Base-by-base conservation (phyloP, 2,797 vertebrate species). In the Orientallactaga sibirica region DNA sequence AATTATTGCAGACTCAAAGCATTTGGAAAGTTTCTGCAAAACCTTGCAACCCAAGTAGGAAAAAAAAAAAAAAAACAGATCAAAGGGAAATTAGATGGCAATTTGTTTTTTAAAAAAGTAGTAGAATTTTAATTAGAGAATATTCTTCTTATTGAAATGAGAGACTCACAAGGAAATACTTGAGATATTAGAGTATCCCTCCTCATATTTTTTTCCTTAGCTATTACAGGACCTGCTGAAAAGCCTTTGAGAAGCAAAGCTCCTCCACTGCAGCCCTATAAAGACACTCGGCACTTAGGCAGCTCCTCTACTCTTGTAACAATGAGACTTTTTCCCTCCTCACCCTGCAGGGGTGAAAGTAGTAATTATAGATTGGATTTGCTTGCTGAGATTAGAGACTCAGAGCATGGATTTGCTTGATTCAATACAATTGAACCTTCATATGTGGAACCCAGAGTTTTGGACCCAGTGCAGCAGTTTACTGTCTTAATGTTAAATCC, bases 81-180 rank as follows among this genome's bases (percentile, higher is more conserved):
- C 82, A 91, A 96, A 95, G 80, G 61, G 81, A 95, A 94, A 96
- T 92, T 93, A 96, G 93, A 96, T 48, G 48, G 94, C 86, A 94
- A 77, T 94, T 96, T 94, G 90, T 94, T 96, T 27, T 25, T 55
- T 93, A 92, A 89, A 92, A 80, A 79, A 75, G 41, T 70, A 83
- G 92, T 15, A 1, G 79, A 70, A 81, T 95, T 95, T 97, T 97
- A 97, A 95, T 97, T 93, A 96, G 80, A 95, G 83, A 94, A 92
- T 96, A 90, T 84, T 84, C 71, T 92, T 81, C 96, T 95, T 67
- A 64, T 67, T 67, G 87, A 96, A 96, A 95, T 91, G 64, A 95
- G 68, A 88, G 82, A 93, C 77, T 95, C 93, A 86, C 80, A 37
- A 76, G 94, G 92, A 96, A 94, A 85, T 68, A 89, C 62, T 92